Conservation (phyloP, 2,888 invertebrate genomes). For the Parelbella ahira region DNA sequence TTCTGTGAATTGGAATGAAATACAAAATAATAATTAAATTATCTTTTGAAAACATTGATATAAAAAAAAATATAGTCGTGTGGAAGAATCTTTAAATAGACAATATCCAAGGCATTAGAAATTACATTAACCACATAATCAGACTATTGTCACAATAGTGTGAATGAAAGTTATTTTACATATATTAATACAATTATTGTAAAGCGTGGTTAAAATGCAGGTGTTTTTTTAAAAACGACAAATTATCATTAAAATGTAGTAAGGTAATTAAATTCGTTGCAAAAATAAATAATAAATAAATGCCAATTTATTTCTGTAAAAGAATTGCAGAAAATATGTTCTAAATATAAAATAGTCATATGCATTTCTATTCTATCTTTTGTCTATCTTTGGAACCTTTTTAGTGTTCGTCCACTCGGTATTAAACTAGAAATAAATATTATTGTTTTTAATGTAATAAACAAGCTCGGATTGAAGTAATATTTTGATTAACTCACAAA, state of each 20-base stretch:
- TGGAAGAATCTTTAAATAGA: slow-evolving; percentile 1
- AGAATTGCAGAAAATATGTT: too few relatives aligned
- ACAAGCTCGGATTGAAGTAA: slow-evolving; percentile 31
- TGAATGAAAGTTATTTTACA: slow-evolving; percentile 35
- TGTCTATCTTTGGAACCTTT: slow-evolving; percentile 24
- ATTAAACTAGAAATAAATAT: slow-evolving; percentile 45
- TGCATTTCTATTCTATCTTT: slow-evolving; percentile 27
- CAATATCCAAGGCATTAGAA: slow-evolving; percentile 7
- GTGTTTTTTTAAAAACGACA: slow-evolving; percentile 1
- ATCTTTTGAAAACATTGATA: too few relatives aligned
- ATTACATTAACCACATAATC: slow-evolving; percentile 8
- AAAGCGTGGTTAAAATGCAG: slow-evolving; percentile 43
- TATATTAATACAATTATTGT: slow-evolving; percentile 31
- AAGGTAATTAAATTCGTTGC: slow-evolving; percentile 4
- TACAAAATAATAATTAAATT: slow-evolving; percentile 1
- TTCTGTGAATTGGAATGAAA: slow-evolving; percentile 6
- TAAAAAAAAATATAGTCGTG: too few relatives aligned
- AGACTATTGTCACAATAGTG: slow-evolving; percentile 45
- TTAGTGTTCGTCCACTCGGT: slow-evolving; percentile 31
- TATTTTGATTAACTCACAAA: slow-evolving; percentile 18
- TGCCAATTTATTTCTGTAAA: too few relatives aligned
- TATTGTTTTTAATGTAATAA: slow-evolving; percentile 45
- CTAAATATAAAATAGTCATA: too few relatives aligned
- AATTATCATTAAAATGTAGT: background rate
- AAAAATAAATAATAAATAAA: slow-evolving; percentile 47